Base-by-base conservation (phyloP, 1,140 invertebrate species). In the Bombus waltoni region DNA sequence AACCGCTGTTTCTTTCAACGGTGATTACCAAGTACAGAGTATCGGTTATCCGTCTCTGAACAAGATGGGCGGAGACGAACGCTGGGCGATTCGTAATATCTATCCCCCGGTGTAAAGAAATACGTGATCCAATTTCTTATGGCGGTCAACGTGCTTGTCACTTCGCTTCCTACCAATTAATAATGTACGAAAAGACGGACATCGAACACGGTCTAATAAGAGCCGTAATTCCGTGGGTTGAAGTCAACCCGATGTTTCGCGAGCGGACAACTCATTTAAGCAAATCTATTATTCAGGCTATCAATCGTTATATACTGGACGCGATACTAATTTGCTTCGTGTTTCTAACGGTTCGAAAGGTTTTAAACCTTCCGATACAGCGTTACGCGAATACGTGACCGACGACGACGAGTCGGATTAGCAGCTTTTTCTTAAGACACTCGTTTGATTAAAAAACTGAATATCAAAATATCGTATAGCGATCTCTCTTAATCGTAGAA, bases 21-120 rank as follows among this genome's bases (percentile, higher is more conserved):
- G 0, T 42, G 65, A 86, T 81, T 71, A 82, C 42, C 1, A 28
- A 10, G n/a, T 72, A 44, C 70, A 15, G 53, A 38, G 11, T 2
- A 65, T 59, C 28, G 38, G 25, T 22, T 53, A 53, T 53, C 47
- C 47, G 15, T 13, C 25, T 11, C 32, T 38, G 47, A 32, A 81
- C 44, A 47, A 44, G 53, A 11, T 76, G 57, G 87, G 44, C 53
- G 65, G 59, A 13, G 28, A 42, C 28, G 59, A 53, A 53, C 47
- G 40, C 35, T 15, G 3, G 11, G 6, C 28, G 81, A 44, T 72
- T 88, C 79, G 74, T 89, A 83, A 86, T 88, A 78, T 84, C 78
- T 71, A 66, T 71, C 9, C 81, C 35, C 32, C 2, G 25, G 11
- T 70, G 81, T 62, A 87, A 90, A 89, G 47, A 77, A 89, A 89